Evolutionary conservation across 2,888 invertebrate species (phyloP), one percentile per base, ranked within the genome.

Genomic region (Fissipunctia ypsillon): DNA sequence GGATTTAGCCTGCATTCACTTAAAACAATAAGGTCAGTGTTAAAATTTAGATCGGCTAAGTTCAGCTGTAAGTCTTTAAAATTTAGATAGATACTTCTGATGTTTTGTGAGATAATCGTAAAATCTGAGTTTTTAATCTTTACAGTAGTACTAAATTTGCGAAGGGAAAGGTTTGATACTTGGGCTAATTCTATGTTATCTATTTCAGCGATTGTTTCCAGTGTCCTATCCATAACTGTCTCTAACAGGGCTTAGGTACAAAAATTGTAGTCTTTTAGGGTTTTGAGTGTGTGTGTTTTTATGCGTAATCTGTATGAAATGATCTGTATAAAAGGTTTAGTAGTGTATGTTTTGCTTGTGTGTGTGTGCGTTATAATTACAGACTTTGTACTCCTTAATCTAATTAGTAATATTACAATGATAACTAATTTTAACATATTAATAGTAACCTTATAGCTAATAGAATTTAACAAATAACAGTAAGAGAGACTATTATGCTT

Each of bases 21-120:
- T 25, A 60, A 25, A 60, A 60, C 60, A 25, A 41, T 25, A 38
- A 60, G 25, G 9, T 60, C 60, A 3, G 38, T 25, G 16, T 9
- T 60, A 16, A 38, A 38, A 60, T 60, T 16, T 38, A 38, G 38
- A 16, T 60, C 16, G 4, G 38, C 38, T 25, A 60, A 16, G 25
- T 38, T 60, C 16, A 52, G 0, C 16, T 54, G 54, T 2, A 54
- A 54, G 54, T 54, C 16, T 0, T n/a, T n/a, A n/a, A n/a, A n/a
- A n/a, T n/a, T n/a, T n/a, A n/a, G n/a, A n/a, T n/a, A n/a, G n/a
- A n/a, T 64, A 50, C 64, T 64, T 64, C 50, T 50, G 2, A 64
- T 64, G 25, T 64, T 64, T 16, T 64, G 48, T 64, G 48, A 64
- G n/a, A 64, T 64, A n/a, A 64, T 64, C 50, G 50, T 64, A 25